Percentiles rank a stretch among this genome's conserved stretches.
Conservation (phyloP, 2,113 vertebrate genomes). For the Eclectus roratus region DNA sequence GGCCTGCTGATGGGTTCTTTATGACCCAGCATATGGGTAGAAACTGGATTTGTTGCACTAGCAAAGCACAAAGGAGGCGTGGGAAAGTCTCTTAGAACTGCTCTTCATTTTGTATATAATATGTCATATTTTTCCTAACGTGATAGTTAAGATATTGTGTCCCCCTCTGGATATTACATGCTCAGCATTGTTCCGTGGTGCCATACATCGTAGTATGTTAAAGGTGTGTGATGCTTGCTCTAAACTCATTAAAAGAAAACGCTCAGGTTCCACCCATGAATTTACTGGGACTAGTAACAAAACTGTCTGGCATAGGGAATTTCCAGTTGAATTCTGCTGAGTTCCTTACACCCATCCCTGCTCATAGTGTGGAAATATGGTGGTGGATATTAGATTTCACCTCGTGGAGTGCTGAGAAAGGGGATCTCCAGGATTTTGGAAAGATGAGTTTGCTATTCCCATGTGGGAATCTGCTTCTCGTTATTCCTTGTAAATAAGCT, state of each 20-base stretch:
- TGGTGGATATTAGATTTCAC: not conserved
- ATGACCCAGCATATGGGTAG: not conserved
- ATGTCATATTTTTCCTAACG: not conserved
- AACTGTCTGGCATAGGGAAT: not conserved
- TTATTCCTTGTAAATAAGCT: not conserved
- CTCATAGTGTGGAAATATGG: not conserved
- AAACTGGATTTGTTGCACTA: not conserved
- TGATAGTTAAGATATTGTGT: not conserved
- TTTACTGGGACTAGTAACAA: not conserved
- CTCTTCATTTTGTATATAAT: not conserved
- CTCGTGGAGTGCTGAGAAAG: not conserved
- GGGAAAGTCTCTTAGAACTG: not conserved
- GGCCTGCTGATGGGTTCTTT: not conserved
- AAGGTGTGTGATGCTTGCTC: not conserved
- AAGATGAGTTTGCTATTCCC: not conserved
- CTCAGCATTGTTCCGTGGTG: not conserved
- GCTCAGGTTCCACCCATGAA: not conserved
- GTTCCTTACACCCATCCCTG: not conserved
- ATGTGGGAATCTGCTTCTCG: not conserved
- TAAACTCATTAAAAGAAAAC: not conserved
- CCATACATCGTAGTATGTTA: not conserved
- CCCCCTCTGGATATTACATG: not conserved
- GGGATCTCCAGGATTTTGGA: not conserved
- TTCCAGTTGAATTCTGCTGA: not conserved
- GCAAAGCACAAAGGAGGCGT: not conserved